Conservation (phyloP, 2,888 invertebrate genomes). For the Gnatocerus cornutus region DNA sequence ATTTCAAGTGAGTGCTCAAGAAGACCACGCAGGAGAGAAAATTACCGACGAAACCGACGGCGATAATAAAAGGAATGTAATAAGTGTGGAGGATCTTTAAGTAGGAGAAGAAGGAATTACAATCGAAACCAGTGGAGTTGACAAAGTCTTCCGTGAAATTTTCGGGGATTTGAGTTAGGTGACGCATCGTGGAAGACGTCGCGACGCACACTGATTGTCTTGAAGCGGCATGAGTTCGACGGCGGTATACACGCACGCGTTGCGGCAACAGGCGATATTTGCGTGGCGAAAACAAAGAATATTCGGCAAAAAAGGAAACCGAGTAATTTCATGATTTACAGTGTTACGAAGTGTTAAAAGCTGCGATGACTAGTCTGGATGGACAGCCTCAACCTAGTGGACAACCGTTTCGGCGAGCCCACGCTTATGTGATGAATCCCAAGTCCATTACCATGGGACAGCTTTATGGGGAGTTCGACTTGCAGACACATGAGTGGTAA, state of each 20-base stretch:
- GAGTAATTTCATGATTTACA: constrained; percentile 57
- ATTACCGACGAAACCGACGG: constrained; percentile 77
- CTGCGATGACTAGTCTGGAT: constrained; percentile 78
- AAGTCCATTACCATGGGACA: constrained; percentile 90
- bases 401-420: constrained; percentile 78
- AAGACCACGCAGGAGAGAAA: constrained; percentile 76
- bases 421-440: constrained; percentile 82
- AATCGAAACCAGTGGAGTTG: constrained; percentile 46
- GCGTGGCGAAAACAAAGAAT: neutral
- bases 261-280: constrained; percentile 20
- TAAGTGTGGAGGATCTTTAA: constrained; percentile 73
- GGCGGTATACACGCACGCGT: constrained; percentile 46
- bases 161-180: constrained; percentile 10
- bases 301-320: neutral
- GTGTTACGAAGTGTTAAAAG: constrained; percentile 80
- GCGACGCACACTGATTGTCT: constrained; percentile 57
- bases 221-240: neutral
- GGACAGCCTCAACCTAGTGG: constrained; percentile 82
- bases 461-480: constrained; percentile 87
- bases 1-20: constrained; percentile 75
- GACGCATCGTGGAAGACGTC: constrained; percentile 48
- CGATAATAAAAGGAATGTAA: constrained; percentile 76
- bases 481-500: constrained; percentile 86
- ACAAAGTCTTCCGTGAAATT: constrained; percentile 27
- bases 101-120: constrained; percentile 61